Evolutionary conservation across 2,113 vertebrate species (phyloP).

Genomic region (Gracilinanus agilis): DNA sequence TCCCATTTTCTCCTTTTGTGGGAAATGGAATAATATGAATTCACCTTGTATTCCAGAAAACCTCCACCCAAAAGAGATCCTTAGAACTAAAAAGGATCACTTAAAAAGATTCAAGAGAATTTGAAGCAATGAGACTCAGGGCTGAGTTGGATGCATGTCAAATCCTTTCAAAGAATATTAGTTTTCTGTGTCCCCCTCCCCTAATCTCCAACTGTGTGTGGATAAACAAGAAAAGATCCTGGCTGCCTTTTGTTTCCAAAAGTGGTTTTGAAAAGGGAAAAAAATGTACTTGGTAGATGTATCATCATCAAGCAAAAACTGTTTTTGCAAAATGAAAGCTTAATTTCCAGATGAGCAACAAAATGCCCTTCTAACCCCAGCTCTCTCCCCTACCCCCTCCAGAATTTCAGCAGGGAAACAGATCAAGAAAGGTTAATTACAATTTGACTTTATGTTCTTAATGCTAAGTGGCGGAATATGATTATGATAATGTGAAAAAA

Average conservation of each 20-base stretch:
- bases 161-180: background rate
- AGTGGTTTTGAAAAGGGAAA: background rate
- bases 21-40: no score
- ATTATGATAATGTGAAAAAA: conserved; percentile 71
- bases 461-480: conserved; percentile 68
- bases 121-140: fast-evolving
- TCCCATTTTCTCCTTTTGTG: background rate
- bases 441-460: conserved; percentile 51
- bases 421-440: conserved; percentile 67
- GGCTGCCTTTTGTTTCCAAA: background rate
- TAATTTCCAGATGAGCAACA: conserved; percentile 47
- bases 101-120: background rate
- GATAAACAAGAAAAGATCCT: background rate
- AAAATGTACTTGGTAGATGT: background rate
- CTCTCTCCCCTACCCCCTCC: conserved; percentile 16
- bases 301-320: background rate
- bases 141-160: background rate
- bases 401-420: conserved; percentile 37
- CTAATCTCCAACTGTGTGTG: background rate
- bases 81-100: background rate
- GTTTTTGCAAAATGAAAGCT: conserved; percentile 5
- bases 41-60: background rate
- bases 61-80: background rate
- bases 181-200: background rate
- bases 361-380: background rate